Evolutionary conservation across 1,140 invertebrate species (phyloP), one percentile per base, ranked within the genome.

Genomic region (Idris sp.): DNA sequence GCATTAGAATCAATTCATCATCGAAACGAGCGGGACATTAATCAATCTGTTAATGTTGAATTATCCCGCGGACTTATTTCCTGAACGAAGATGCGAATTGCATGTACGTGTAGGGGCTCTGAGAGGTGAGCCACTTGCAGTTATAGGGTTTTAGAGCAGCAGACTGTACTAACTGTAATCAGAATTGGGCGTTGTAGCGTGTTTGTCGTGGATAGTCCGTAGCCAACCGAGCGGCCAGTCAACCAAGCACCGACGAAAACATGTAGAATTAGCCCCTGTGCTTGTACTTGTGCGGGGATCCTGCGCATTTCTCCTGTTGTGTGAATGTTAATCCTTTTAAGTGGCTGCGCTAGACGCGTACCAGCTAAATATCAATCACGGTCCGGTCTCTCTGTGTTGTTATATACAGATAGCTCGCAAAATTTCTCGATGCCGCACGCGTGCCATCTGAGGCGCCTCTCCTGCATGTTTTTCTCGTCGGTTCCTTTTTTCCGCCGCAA

Each of bases 301-400:
- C 75, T 68, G 59, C 38, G 75, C 78, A 74, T 79, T 80, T 77
- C 78, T 79, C 77, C 51, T 78, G 72, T 80, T 73, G 61, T 74
- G 78, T 54, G 80, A 76, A 79, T 76, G 79, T 79, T 84, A 85
- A 87, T 85, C 85, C 85, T 85, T 83, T 86, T 85, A 84, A 84
- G 81, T 81, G 82, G 81, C 78, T 79, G 79, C 81, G 81, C 49
- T 59, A 48, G 35, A 46, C 69, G 49, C 54, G 78, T 72, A 79
- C 76, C 78, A 78, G 79, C 80, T 84, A 84, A 84, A 85, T 87
- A 86, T 85, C 84, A 86, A 84, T 85, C 82, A 83, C 80, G 72
- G 73, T 82, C 81, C 80, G n/a, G n/a, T n/a, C n/a, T n/a, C n/a
- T n/a, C n/a, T n/a, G n/a, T n/a, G n/a, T n/a, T n/a, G n/a, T n/a